Evolutionary conservation across 1,140 invertebrate genomes (phyloP), one percentile per base, ranked within the genome.

Genomic region (Drosophila eugracilis): DNA sequence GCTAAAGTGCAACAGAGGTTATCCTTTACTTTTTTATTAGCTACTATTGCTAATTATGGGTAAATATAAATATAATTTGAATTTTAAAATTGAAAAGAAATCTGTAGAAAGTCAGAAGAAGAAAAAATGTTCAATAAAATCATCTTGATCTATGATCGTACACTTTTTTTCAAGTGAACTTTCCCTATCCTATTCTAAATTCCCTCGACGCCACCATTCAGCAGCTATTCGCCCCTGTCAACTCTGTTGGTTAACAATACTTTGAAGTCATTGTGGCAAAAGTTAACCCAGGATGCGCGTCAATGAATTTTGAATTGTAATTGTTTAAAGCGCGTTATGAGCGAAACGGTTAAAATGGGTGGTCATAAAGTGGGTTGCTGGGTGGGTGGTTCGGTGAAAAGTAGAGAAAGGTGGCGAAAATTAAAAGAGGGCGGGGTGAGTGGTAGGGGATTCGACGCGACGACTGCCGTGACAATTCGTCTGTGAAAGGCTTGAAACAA

Each of bases 291-390:
- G 69, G 75, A 50, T 69, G 71, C 81, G 86, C 86, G 80, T 89
- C 86, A 89, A 89, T 89, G 86, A 86, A 74, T 89, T 89, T 86
- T 89, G 66, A 89, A 89, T 89, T 89, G 86, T 89, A 89, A 89
- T 89, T 89, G 74, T 88, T 88, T 84, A 73, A 84, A 84, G 83
- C 75, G 76, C 54, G 71, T 66, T 67, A 75, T 55, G 53, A 47
- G 41, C 41, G 36, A 30, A 44, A 42, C 59, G 50, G 50, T 17
- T 36, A 24, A 58, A 62, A 47, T 30, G 24, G n/a, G 4, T 1
- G 50, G 9, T 9, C 28, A 30, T 30, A 30, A 7, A 10, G 5
- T 9, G 30, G 1, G 1, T 10, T n/a, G 22, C 15, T 6, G 4
- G 22, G 5, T 7, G 22, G 17, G 6, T 4, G 5, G 44, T 3